Percentiles rank a stretch among this genome's conserved stretches.
phyloP scores from a whole-genome alignment of 2,888 invertebrate species.

The Chaetogeoica ovagalla region DNA sequence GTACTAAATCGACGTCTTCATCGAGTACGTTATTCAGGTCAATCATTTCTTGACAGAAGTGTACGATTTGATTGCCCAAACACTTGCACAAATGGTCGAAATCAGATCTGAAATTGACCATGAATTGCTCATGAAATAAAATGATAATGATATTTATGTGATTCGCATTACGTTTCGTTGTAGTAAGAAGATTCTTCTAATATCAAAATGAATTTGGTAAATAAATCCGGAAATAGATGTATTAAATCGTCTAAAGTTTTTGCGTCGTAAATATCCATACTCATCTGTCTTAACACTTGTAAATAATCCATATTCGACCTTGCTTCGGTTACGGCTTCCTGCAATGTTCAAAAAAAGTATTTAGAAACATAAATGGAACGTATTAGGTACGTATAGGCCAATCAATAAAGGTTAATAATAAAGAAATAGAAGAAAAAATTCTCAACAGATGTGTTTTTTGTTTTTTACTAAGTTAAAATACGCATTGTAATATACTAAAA shows the following conservation, averaged over 20 bases:
- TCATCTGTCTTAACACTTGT: neutral
- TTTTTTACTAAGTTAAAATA: too few species aligned
- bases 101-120: neutral
- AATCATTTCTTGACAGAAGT: slow-evolving; percentile 3
- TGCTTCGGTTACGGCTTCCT: neutral
- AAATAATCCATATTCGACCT: slow-evolving; percentile 21
- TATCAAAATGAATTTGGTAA: neutral
- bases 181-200: slow-evolving; percentile 5
- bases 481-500: too few species aligned
- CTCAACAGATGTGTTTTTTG: too few species aligned
- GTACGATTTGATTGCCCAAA: slow-evolving; percentile 18
- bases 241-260: neutral
- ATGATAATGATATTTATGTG: neutral
- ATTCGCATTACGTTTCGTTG: neutral
- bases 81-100: slow-evolving; percentile 15
- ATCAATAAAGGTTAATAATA: too few species aligned
- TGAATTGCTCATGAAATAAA: neutral
- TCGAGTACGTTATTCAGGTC: neutral
- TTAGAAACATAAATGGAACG: too few species aligned
- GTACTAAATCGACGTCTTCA: neutral
- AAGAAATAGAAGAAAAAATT: too few species aligned
- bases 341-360: neutral
- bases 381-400: too few species aligned
- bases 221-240: neutral
- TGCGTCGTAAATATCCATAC: neutral